These are phyloP conservation scores for Julus scanicus DNA, from an alignment of 2,888 invertebrate genomes.

Conservation along the genomic window DNA sequence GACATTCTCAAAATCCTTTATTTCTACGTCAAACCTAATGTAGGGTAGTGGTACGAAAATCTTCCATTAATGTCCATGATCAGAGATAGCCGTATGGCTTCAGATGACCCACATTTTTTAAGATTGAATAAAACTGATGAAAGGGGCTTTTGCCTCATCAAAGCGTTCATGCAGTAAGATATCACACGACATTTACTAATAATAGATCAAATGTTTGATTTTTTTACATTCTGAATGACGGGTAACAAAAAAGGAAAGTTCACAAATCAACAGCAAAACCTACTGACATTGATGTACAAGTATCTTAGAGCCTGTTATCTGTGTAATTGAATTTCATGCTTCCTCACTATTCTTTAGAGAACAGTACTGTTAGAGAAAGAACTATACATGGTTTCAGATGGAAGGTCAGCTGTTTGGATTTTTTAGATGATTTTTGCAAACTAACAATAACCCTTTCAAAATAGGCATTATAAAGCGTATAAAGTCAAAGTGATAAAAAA, in stretches of 20 bases:
- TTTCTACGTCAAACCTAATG: neutral
- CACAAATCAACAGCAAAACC: neutral
- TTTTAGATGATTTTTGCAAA: neutral
- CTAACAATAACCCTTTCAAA: neutral
- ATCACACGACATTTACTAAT: neutral
- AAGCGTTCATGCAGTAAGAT: neutral
- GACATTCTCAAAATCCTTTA: neutral
- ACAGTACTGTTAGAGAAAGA: neutral
- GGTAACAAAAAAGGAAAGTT: neutral
- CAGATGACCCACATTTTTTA: neutral
- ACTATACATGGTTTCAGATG: neutral
- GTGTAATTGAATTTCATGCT: neutral
- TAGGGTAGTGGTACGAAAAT: slow-evolving; percentile 28
- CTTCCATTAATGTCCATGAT: neutral
- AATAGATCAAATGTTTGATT: neutral
- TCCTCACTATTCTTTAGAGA: neutral
- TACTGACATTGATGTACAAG: slow-evolving; percentile 24
- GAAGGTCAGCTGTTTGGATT: neutral
- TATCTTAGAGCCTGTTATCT: neutral
- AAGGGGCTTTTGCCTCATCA: neutral
- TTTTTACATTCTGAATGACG: neutral
- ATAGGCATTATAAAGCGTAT: neutral
- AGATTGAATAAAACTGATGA: neutral
- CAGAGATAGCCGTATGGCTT: neutral
- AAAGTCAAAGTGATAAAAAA: neutral